A percentile compares a stretch with the other conserved stretches of the same genome.
Evolutionary conservation across 2,888 invertebrate species (phyloP).

Genomic region (Pristionchus mayeri): DNA sequence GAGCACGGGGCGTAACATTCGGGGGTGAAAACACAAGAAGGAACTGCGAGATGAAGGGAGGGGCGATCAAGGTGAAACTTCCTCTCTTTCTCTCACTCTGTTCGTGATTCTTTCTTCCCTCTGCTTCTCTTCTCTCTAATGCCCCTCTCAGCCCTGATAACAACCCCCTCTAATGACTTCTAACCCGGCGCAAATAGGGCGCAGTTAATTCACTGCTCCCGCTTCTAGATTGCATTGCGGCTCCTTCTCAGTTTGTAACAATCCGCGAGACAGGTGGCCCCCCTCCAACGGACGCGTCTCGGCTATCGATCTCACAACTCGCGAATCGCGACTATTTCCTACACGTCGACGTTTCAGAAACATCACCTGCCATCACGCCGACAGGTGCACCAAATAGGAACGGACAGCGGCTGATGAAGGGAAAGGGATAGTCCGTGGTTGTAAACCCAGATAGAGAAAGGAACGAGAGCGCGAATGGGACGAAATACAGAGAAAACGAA

Average conservation of each 20-base stretch:
- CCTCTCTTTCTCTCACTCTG: not conserved
- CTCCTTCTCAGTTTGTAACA: constrained; percentile 1
- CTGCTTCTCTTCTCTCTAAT: not conserved
- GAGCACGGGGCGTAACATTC: constrained; percentile 25
- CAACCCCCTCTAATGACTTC: not conserved
- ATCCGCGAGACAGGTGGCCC: constrained; percentile 2
- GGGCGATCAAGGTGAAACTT: not conserved
- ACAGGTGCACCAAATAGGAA: not conserved
- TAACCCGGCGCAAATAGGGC: not conserved
- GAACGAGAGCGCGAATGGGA: not conserved
- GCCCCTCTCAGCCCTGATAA: constrained; percentile 6
- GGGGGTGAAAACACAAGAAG: no score
- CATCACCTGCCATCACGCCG: not conserved
- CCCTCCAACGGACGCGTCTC: not conserved
- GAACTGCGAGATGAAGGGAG: not conserved
- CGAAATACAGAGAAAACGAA: not conserved
- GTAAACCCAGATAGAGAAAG: constrained; percentile 23
- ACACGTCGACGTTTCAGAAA: constrained; percentile 31
- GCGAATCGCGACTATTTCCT: constrained; percentile 27
- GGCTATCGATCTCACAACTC: not conserved
- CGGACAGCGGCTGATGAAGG: not conserved
- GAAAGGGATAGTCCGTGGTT: constrained; percentile 6
- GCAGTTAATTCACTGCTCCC: not conserved
- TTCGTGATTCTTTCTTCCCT: constrained; percentile 19
- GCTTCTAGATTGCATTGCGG: not conserved